A percentile compares a stretch with the other conserved stretches of the same genome.
phyloP scores from a whole-genome alignment of 2,113 vertebrate genomes.

The Corynorhinus townsendii region DNA sequence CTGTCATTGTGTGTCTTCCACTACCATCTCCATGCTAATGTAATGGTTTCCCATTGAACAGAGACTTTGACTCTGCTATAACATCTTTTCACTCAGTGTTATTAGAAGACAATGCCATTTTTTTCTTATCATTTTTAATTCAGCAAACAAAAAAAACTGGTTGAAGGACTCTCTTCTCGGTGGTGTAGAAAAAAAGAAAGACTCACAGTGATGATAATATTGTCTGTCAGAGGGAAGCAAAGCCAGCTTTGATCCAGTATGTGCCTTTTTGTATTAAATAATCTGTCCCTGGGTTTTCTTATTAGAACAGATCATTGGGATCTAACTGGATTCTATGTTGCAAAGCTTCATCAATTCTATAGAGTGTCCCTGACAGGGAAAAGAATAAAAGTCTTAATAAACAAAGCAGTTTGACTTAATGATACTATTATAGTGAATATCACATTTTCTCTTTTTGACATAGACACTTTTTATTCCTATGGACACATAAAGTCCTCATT shows the following conservation, averaged over 20 bases:
- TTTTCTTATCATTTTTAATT: conserved; percentile 2
- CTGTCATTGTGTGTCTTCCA: neutral
- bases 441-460: neutral
- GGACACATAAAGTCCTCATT: neutral
- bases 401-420: neutral
- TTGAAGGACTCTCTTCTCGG: neutral
- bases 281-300: neutral
- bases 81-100: neutral
- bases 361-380: neutral
- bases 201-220: neutral
- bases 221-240: neutral
- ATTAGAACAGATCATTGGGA: neutral
- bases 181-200: neutral
- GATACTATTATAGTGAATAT: neutral
- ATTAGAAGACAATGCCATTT: neutral
- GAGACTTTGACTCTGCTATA: neutral
- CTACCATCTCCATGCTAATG: neutral
- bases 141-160: neutral
- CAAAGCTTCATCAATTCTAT: neutral
- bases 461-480: neutral
- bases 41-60: neutral
- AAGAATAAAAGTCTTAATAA: neutral
- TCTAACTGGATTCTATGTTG: neutral
- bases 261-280: neutral
- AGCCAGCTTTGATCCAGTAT: neutral